Base-by-base conservation (phyloP, 2,113 vertebrate species). In the Orycteropus afer region DNA sequence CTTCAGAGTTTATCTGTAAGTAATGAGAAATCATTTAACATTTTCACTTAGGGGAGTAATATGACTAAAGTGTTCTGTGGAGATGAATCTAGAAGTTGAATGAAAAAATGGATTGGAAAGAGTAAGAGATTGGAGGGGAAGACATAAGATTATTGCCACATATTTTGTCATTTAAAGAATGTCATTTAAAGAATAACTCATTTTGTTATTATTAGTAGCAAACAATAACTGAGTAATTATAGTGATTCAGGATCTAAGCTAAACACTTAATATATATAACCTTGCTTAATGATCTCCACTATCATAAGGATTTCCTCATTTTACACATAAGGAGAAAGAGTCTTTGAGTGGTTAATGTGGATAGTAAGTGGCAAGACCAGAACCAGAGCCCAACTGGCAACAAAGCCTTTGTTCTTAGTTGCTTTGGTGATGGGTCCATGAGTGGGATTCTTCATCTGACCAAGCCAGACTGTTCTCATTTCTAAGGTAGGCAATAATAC, bases 11-110 rank as follows among this genome's bases (percentile, higher is more conserved):
- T 29, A 27, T 65, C 25, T 80, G 23, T 73, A 74, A 91, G 76
- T 63, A 37, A 77, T 42, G 61, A 42, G 51, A 94, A 67, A 29
- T 20, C 59, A 55, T 67, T 76, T n/a, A 25, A 77, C 37, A 42
- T 89, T 90, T 82, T 93, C 87, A 74, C 59, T 45, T 13, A 47
- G 82, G 12, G 47, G 27, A 91, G 11, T 78, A 42, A 84, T 37
- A 7, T 55, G 53, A 55, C 76, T 63, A 83, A 55, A 80, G 67
- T 34, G 1, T 78, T 76, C 61, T 18, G 27, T 37, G 71, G 10
- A 95, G 25, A 55, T 65, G 74, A 77, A 71, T 57, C 67, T 84
- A 87, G 27, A 77, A 49, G 34, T 40, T 85, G 47, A 95, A 90
- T 61, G 65, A 74, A 90, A n/a, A 91, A 90, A 53, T 1, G 42